phyloP scores from a whole-genome alignment of 2,888 invertebrate genomes.

The Macaria notata region DNA sequence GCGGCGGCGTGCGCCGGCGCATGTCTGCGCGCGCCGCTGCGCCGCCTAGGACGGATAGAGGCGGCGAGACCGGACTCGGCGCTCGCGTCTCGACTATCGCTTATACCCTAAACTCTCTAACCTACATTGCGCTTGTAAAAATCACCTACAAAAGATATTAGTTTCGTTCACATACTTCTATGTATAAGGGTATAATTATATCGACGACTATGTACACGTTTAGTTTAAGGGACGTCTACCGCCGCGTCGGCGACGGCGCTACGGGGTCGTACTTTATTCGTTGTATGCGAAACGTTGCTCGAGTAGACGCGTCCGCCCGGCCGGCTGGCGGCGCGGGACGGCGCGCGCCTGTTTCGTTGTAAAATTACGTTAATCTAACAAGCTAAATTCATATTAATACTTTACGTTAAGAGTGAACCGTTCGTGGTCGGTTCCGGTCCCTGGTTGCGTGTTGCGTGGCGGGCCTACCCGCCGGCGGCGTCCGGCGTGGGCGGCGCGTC shows the following conservation, averaged over 20 bases:
- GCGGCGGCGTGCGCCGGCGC: constrained; percentile 34
- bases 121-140: constrained; percentile 82
- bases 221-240: constrained; percentile 75
- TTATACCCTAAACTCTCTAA: constrained; percentile 74
- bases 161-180: constrained; percentile 81
- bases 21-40: constrained; percentile 47
- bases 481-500: constrained; percentile 47
- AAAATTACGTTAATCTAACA: constrained; percentile 72
- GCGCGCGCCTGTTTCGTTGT: constrained; percentile 64
- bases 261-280: constrained; percentile 80
- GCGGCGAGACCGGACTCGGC: constrained; percentile 69
- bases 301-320: constrained; percentile 54
- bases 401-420: constrained; percentile 73
- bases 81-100: constrained; percentile 72
- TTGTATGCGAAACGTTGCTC: constrained; percentile 83
- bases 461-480: constrained; percentile 51
- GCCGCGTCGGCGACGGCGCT: constrained; percentile 71
- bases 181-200: constrained; percentile 80
- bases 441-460: constrained; percentile 56
- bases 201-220: constrained; percentile 74
- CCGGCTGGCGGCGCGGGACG: constrained; percentile 37
- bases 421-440: constrained; percentile 71
- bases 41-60: constrained; percentile 79
- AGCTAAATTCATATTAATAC: constrained; percentile 81
- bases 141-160: constrained; percentile 83